These are phyloP conservation scores for Gallinago solitaria DNA, from an alignment of 2,797 vertebrate species.

Conservation along the genomic window DNA sequence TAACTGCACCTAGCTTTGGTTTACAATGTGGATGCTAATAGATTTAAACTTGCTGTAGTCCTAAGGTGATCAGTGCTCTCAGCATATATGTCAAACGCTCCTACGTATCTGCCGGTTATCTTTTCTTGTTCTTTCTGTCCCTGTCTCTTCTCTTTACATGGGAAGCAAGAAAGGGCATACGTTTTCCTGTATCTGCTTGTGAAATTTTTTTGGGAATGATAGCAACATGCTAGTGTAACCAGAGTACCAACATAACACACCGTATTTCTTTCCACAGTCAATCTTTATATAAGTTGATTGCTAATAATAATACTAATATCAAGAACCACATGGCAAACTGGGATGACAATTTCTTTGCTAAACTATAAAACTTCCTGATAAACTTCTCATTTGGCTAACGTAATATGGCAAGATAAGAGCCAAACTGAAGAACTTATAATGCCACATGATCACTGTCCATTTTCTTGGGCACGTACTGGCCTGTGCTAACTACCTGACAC, in stretches of 20 bases:
- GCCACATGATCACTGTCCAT: background rate
- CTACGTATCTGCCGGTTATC: background rate
- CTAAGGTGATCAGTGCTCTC: background rate
- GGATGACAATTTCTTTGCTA: background rate
- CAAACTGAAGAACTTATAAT: background rate
- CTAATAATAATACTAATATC: background rate
- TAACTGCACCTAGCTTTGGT: background rate
- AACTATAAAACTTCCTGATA: background rate
- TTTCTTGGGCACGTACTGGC: background rate
- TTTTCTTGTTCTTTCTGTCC: background rate
- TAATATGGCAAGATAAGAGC: background rate
- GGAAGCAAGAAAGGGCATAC: background rate
- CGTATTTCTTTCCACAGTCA: background rate
- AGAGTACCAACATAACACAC: background rate
- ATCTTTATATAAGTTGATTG: background rate
- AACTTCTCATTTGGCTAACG: background rate
- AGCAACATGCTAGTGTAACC: background rate
- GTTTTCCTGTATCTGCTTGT: background rate
- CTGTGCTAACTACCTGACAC: background rate
- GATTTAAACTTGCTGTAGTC: background rate
- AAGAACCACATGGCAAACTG: background rate
- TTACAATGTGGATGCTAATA: fast-evolving
- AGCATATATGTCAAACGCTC: background rate
- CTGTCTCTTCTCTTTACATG: background rate
- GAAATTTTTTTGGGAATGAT: background rate